Conservation (phyloP, 2,113 vertebrate species). For the Phoenicopterus ruber region DNA sequence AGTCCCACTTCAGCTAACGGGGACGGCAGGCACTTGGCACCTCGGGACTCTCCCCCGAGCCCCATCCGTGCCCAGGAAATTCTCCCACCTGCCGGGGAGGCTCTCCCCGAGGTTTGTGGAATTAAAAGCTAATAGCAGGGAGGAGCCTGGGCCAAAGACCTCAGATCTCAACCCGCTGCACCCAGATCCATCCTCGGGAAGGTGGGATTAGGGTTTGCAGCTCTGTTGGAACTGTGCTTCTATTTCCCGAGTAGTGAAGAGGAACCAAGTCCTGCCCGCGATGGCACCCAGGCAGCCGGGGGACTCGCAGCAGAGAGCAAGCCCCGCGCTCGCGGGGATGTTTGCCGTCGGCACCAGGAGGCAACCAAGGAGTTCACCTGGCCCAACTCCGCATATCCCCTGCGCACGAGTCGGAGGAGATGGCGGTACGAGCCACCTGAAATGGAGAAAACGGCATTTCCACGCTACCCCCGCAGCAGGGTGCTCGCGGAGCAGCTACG, state of each 20-base stretch:
- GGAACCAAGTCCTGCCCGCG: background rate
- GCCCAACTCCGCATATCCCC: background rate
- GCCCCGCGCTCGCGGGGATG: background rate
- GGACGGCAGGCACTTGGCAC: background rate
- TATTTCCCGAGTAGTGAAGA: background rate
- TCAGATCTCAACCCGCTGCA: background rate
- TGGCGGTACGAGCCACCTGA: accelerated
- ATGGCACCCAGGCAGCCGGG: background rate
- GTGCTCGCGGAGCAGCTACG: accelerated
- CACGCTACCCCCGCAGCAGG: accelerated
- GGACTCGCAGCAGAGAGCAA: background rate
- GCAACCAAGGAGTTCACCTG: accelerated
- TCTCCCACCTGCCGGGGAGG: background rate
- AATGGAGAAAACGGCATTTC: background rate
- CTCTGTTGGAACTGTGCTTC: background rate
- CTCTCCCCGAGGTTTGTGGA: background rate
- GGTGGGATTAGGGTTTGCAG: background rate
- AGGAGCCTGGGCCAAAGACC: background rate
- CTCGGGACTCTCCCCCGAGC: accelerated
- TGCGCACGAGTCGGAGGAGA: background rate
- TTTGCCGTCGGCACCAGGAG: background rate
- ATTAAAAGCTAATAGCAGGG: background rate
- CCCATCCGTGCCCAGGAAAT: accelerated
- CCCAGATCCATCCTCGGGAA: accelerated
- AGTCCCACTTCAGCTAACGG: background rate